These are phyloP conservation scores for Aphaenogaster floridana DNA, from an alignment of 1,140 invertebrate genomes.

Conservation along the genomic window DNA sequence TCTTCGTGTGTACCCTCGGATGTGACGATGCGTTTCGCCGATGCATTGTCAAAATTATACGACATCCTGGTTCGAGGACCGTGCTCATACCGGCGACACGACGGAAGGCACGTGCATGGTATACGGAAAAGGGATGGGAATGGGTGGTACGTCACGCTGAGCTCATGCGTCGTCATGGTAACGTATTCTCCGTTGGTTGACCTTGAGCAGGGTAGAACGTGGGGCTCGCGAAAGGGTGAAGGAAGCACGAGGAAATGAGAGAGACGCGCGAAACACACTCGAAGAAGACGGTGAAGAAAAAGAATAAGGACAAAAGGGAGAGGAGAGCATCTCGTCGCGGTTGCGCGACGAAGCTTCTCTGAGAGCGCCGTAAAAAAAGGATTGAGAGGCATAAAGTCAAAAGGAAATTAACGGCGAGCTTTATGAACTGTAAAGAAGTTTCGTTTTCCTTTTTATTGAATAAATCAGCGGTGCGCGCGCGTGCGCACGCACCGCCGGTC, in stretches of 20 bases:
- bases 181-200: constrained; percentile 80
- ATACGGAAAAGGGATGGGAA: constrained; percentile 72
- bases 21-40: not conserved
- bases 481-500: not conserved
- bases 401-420: constrained; percentile 3
- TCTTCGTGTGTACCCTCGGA: not conserved
- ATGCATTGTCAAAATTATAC: constrained; percentile 49
- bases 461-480: constrained; percentile 17
- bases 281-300: not conserved
- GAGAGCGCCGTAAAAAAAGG: constrained; percentile 7
- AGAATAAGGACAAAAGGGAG: constrained; percentile 5
- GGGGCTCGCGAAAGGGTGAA: constrained; percentile 21
- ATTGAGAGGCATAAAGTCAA: constrained; percentile 32
- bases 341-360: constrained; percentile 24
- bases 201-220: constrained; percentile 77
- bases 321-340: constrained; percentile 37
- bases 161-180: constrained; percentile 80
- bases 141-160: constrained; percentile 78
- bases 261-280: not conserved
- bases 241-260: constrained; percentile 7
- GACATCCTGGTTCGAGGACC: constrained; percentile 6
- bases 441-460: constrained; percentile 27
- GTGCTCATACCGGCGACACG: constrained; percentile 21
- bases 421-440: constrained; percentile 22
- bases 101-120: constrained; percentile 59